Percentiles rank a stretch among this genome's conserved stretches.
phyloP scores from a whole-genome alignment of 2,888 invertebrate genomes.

The Diogma glabrata region DNA sequence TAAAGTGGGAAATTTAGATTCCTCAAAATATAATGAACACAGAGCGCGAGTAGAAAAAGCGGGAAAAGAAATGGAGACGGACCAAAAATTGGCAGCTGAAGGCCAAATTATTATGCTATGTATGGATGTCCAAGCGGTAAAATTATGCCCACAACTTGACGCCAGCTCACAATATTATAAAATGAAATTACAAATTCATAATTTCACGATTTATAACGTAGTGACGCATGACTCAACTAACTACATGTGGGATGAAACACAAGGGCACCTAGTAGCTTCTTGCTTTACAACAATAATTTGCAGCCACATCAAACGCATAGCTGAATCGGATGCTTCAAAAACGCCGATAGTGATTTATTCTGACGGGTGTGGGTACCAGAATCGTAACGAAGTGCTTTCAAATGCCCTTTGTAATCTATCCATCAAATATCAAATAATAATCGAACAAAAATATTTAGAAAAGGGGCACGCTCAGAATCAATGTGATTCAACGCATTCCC shows the following conservation, averaged over 20 bases:
- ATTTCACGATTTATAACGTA: constrained; percentile 10
- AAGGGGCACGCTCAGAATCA: constrained; percentile 2
- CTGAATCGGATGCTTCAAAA: background rate
- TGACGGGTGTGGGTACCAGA: constrained; percentile 9
- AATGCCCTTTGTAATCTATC: constrained; percentile 6
- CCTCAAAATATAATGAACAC: background rate
- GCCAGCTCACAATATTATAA: constrained; percentile 14
- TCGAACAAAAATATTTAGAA: background rate
- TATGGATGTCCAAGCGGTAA: constrained; percentile 10
- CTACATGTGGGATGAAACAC: too few relatives aligned
- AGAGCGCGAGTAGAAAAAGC: background rate
- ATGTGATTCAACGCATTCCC: constrained; percentile 7
- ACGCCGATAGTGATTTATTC: constrained; percentile 9
- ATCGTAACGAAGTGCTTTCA: constrained; percentile 3
- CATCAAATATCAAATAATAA: background rate
- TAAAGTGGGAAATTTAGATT: constrained; percentile 5
- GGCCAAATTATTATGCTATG: constrained; percentile 7
- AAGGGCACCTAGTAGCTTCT: constrained; percentile 7
- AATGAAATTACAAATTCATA: constrained; percentile 15
- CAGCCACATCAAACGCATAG: constrained; percentile 1
- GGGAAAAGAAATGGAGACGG: background rate
- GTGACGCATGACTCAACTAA: constrained; percentile 13
- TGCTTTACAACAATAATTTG: constrained; percentile 5
- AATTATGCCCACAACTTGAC: constrained; percentile 12
- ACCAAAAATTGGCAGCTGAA: background rate